These are phyloP conservation scores for Euzophera pinguis DNA, from an alignment of 2,888 invertebrate genomes.

Conservation along the genomic window DNA sequence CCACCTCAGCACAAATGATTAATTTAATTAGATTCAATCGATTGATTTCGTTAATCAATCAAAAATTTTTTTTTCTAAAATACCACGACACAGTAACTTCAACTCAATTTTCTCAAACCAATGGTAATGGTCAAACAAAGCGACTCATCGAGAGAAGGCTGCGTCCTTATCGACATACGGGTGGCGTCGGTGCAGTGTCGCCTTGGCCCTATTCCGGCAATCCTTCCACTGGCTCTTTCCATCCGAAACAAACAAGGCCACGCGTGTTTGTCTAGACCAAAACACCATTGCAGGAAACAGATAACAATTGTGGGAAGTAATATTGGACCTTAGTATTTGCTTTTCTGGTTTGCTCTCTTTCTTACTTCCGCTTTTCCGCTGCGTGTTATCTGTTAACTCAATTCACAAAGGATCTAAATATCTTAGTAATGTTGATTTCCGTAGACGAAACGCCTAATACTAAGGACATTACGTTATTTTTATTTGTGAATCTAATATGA, in stretches of 20 bases:
- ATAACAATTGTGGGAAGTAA: slow-evolving; percentile 13
- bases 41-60: too few species aligned
- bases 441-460: too few species aligned
- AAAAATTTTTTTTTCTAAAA: too few species aligned
- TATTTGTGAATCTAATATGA: too few species aligned
- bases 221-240: slow-evolving; percentile 51
- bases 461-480: too few species aligned
- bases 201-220: slow-evolving; percentile 63
- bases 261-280: slow-evolving; percentile 45
- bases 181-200: slow-evolving; percentile 44
- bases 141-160: slow-evolving; percentile 45
- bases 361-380: slow-evolving; percentile 8
- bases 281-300: slow-evolving; percentile 18
- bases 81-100: too few species aligned
- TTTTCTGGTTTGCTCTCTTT: background rate
- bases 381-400: slow-evolving; percentile 7
- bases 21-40: too few species aligned
- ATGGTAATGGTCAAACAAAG: slow-evolving; percentile 27
- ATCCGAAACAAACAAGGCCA: slow-evolving; percentile 49
- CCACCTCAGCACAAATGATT: too few species aligned
- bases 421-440: too few species aligned
- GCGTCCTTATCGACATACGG: slow-evolving; percentile 68
- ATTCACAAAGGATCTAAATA: too few species aligned
- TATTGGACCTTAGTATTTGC: slow-evolving; percentile 4
- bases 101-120: background rate